phyloP scores from a whole-genome alignment of 35 echinoderm and acorn worm genomes.

The Acanthaster planci region DNA sequence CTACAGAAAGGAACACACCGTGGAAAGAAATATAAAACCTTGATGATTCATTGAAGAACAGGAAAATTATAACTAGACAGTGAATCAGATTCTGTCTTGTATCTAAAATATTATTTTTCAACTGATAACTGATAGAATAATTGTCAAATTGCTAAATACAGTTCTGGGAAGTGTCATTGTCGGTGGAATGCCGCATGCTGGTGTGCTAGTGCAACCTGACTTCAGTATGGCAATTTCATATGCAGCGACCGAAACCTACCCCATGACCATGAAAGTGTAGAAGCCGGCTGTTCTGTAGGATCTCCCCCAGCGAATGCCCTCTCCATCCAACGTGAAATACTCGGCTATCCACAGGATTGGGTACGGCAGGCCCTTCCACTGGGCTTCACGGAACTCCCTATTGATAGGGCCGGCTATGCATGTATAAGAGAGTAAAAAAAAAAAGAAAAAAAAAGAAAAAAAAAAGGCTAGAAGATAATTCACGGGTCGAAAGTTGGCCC shows the following conservation, averaged over 20 bases:
- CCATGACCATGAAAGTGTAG: constrained; percentile 50
- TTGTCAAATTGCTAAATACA: no score
- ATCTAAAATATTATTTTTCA: no score
- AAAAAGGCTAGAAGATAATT: no score
- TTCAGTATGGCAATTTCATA: background rate
- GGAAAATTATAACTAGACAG: no score
- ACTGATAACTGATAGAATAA: no score
- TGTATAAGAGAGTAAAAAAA: background rate
- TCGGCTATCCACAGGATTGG: constrained; percentile 75
- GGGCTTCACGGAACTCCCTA: constrained; percentile 68
- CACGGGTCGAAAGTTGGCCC: no score
- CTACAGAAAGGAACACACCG: constrained; percentile 21
- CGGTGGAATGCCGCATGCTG: background rate
- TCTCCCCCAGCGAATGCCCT: constrained; percentile 75
- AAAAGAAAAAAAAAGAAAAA: no score
- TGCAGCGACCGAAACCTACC: background rate
- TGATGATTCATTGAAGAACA: no score
- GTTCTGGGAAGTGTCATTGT: no score
- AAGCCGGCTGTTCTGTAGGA: constrained; percentile 66
- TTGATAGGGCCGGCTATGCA: constrained; percentile 70
- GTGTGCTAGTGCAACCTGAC: background rate
- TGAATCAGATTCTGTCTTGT: no score
- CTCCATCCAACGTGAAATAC: constrained; percentile 80
- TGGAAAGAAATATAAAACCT: no score
- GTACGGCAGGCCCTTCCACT: constrained; percentile 56